Conservation (phyloP, 2,888 invertebrate genomes). For the Cantharis flavilabris region DNA sequence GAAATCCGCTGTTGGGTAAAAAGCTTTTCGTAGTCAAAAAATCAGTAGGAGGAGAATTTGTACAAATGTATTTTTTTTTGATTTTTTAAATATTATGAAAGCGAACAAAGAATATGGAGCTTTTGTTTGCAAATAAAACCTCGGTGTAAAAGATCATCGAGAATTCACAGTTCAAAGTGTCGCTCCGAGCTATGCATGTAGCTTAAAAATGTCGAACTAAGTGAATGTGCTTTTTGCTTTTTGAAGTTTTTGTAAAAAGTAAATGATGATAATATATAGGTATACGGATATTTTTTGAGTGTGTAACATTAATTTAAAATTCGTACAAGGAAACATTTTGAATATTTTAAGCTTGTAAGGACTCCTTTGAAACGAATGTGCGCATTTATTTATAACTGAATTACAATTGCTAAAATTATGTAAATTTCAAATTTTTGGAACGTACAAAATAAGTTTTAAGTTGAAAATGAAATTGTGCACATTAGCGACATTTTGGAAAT, state of each 20-base stretch:
- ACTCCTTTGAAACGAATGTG: neutral
- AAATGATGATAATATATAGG: neutral
- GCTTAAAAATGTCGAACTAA: conserved; percentile 3
- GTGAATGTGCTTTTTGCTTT: neutral
- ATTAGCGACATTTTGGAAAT: neutral
- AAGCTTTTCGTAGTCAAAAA: neutral
- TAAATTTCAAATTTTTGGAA: neutral
- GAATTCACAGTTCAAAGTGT: conserved; percentile 24
- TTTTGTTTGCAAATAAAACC: conserved; percentile 21
- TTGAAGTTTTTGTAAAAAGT: neutral
- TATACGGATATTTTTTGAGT: neutral
- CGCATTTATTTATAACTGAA: neutral
- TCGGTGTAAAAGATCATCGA: conserved; percentile 7
- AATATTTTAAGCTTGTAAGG: neutral
- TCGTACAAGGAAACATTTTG: neutral
- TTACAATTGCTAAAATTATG: neutral
- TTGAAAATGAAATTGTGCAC: neutral
- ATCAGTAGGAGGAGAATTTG: too few species aligned
- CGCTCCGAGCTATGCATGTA: conserved; percentile 17
- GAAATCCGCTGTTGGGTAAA: neutral
- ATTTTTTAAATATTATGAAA: neutral
- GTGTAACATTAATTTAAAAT: neutral
- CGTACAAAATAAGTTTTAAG: neutral
- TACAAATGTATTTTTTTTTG: neutral
- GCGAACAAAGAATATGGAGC: conserved; percentile 3